phyloP scores from a whole-genome alignment of 2,113 vertebrate species.

The Dolichotis patagonum region DNA sequence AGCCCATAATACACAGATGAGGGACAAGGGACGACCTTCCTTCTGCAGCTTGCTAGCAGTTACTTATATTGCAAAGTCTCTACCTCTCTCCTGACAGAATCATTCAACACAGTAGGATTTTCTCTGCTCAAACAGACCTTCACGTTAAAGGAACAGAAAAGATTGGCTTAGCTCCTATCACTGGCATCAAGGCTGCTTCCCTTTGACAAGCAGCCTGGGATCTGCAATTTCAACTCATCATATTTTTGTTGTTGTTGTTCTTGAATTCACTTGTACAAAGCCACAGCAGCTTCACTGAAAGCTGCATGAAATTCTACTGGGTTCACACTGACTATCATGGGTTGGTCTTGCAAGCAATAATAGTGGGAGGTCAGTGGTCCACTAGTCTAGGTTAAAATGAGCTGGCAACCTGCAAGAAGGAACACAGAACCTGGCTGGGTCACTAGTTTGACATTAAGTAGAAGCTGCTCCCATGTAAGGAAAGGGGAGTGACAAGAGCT shows the following conservation, averaged over 20 bases:
- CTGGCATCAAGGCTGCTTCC: slow-evolving; percentile 35
- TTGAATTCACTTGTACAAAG: neutral
- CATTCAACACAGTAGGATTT: slow-evolving; percentile 67
- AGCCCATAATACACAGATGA: slow-evolving; percentile 59
- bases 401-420: neutral
- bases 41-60: slow-evolving; percentile 36
- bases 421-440: neutral
- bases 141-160: slow-evolving; percentile 71
- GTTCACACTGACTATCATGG: neutral
- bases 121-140: slow-evolving; percentile 72
- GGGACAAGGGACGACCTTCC: slow-evolving; percentile 45
- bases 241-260: neutral
- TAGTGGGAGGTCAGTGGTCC: neutral
- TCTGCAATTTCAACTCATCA: slow-evolving; percentile 54
- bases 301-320: neutral
- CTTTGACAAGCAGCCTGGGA: slow-evolving; percentile 58
- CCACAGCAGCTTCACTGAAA: neutral
- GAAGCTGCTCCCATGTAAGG: neutral
- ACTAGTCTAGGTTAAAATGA: slow-evolving; percentile 3
- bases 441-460: neutral
- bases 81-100: slow-evolving; percentile 46
- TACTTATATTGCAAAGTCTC: slow-evolving; percentile 70
- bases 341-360: neutral
- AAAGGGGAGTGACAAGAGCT: neutral
- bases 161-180: slow-evolving; percentile 36